phyloP scores from a whole-genome alignment of 2,797 vertebrate species.

The Sebastes oblongus region DNA sequence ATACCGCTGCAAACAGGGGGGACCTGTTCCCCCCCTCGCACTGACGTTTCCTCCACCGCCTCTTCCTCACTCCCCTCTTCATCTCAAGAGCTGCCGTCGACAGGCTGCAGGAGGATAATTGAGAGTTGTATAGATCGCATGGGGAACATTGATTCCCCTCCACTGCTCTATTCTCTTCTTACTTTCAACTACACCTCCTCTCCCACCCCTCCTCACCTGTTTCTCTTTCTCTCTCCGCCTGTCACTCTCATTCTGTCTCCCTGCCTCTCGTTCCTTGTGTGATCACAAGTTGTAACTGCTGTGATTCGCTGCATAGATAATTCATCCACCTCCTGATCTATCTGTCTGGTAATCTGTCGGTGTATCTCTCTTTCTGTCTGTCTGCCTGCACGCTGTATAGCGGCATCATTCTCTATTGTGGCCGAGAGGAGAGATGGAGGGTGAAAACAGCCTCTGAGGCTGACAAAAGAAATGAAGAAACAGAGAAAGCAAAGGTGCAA shows the following conservation, averaged over 20 bases:
- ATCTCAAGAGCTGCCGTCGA: conserved; percentile 68
- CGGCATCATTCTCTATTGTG: conserved; percentile 33
- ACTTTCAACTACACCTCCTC: conserved; percentile 53
- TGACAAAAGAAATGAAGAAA: conserved; percentile 24
- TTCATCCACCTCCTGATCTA: conserved; percentile 65
- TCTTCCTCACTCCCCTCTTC: conserved; percentile 49
- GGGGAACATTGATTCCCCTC: conserved; percentile 73
- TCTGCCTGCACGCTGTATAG: conserved; percentile 4
- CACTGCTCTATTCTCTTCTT: conserved; percentile 57
- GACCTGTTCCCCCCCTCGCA: not conserved
- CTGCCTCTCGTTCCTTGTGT: conserved; percentile 48
- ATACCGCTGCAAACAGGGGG: conserved; percentile 29
- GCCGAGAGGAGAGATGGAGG: conserved; percentile 6
- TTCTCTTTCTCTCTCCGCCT: conserved; percentile 18
- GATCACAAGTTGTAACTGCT: conserved; percentile 69
- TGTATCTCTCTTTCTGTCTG: conserved; percentile 19
- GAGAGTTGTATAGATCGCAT: conserved; percentile 76
- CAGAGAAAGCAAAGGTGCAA: conserved; percentile 11
- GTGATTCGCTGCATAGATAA: conserved; percentile 72
- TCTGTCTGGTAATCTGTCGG: conserved; percentile 59
- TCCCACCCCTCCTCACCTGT: conserved; percentile 32
- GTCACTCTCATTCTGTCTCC: conserved; percentile 42
- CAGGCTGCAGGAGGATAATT: conserved; percentile 77
- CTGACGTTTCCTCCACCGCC: conserved; percentile 26
- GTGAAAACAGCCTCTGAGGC: conserved; percentile 19